Conservation (phyloP, 2,113 vertebrate genomes). For the Stegostoma tigrinum region DNA sequence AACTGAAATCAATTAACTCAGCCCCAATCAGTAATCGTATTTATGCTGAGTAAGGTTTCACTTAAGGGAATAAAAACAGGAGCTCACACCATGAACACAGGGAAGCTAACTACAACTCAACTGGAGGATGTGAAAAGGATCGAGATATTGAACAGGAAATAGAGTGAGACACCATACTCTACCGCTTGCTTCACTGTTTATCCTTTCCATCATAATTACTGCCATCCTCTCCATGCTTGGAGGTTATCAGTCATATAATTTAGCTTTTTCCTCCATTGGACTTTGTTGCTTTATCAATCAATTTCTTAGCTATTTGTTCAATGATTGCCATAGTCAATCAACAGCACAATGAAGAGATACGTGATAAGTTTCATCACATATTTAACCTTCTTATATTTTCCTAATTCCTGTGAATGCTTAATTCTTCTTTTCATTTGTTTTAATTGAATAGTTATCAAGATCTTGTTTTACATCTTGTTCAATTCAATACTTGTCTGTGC, state of each 20-base stretch:
- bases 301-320: not conserved
- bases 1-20: not conserved
- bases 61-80: not conserved
- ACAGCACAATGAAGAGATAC: not conserved
- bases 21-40: not conserved
- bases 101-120: not conserved
- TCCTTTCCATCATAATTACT: not conserved
- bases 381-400: not conserved
- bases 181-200: not conserved
- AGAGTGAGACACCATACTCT: not conserved
- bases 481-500: not conserved
- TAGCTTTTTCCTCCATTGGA: not conserved
- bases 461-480: not conserved
- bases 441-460: not conserved
- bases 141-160: not conserved
- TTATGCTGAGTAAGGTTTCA: not conserved
- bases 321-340: not conserved
- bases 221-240: not conserved
- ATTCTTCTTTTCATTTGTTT: not conserved
- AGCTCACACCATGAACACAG: not conserved
- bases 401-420: not conserved
- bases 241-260: not conserved
- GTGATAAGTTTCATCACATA: not conserved
- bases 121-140: not conserved
- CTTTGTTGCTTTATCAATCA: not conserved